Conservation (phyloP, 2,888 invertebrate genomes). For the Dexiosoma caninum region DNA sequence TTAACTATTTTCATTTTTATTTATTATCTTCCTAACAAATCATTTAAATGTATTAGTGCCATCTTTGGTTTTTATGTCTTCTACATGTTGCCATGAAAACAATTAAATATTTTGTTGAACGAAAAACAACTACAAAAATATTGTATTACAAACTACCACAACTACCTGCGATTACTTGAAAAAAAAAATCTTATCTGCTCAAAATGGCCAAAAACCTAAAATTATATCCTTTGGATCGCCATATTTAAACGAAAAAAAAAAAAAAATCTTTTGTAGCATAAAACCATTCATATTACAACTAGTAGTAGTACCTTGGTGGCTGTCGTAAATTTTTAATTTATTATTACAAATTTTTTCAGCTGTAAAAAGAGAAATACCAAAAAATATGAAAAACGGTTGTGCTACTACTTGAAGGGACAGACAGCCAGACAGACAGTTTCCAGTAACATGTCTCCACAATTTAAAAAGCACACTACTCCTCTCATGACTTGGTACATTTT, state of each 20-base stretch:
- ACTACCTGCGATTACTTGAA: conserved; percentile 7
- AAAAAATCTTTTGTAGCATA: background rate
- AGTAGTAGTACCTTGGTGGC: conserved; percentile 6
- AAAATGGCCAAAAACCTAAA: background rate
- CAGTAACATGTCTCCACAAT: conserved; percentile 21
- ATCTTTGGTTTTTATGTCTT: background rate
- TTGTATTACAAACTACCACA: background rate
- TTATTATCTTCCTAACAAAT: conserved; percentile 52
- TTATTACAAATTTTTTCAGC: conserved; percentile 45
- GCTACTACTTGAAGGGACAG: conserved; percentile 5
- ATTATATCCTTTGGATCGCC: background rate
- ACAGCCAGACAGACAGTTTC: background rate
- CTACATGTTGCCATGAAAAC: conserved; percentile 54
- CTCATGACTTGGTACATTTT: background rate
- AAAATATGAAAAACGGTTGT: conserved; percentile 28
- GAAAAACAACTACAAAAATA: background rate
- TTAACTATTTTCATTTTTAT: conserved; percentile 28
- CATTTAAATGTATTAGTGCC: conserved; percentile 38
- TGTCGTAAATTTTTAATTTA: conserved; percentile 58
- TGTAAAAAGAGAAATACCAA: conserved; percentile 3
- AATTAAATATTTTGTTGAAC: conserved; percentile 41
- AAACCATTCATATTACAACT: conserved; percentile 17
- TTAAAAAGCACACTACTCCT: conserved; percentile 16
- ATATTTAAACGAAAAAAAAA: background rate
- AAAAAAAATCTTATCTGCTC: conserved; percentile 37